Evolutionary conservation across 2,113 vertebrate species (phyloP), one percentile per base, ranked within the genome.

Genomic region (Serilophus lunatus): DNA sequence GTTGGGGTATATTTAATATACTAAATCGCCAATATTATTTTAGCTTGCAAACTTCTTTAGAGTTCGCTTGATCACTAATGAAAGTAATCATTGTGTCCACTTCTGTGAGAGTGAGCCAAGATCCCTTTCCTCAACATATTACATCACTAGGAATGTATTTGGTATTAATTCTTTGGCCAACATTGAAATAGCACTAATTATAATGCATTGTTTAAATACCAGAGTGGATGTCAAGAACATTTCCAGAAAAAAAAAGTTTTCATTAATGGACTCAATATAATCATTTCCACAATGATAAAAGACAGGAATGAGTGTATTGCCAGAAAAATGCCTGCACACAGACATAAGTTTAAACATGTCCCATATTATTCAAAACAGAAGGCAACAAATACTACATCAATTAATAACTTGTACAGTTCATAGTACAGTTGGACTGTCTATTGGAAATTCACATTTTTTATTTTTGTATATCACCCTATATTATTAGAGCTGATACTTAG

Each of bases 111-210:
- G 90, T 74, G n/a, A 86, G 93, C 96, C 96, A 97, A 83, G 47
- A 82, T 42, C 70, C 80, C 76, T 96, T 96, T 96, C 50, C 70
- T 84, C 91, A 79, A 74, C 47, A 57, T 71, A 86, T 97, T 95
- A 96, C 92, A 85, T 97, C 97, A 97, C 64, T 92, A 71, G 90
- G 74, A 95, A 97, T 91, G 51, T 91, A 96, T 97, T 88, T 91
- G 76, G 9, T 86, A 92, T 96, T 95, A 88, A 50, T 90, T 92
- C 70, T 90, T 77, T 89, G 59, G 92, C 89, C 92, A 93, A 7
- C 61, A 53, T 29, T 90, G 79, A 91, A 96, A 90, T 87, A 95
- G 47, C 45, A 83, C 42, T 96, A 91, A 95, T 97, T 96, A 76
- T 86, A 96, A 94, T 71, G 84, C 88, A 65, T 80, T 87, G 38